Conservation (phyloP, 2,113 vertebrate genomes). For the Tyrannus savana region DNA sequence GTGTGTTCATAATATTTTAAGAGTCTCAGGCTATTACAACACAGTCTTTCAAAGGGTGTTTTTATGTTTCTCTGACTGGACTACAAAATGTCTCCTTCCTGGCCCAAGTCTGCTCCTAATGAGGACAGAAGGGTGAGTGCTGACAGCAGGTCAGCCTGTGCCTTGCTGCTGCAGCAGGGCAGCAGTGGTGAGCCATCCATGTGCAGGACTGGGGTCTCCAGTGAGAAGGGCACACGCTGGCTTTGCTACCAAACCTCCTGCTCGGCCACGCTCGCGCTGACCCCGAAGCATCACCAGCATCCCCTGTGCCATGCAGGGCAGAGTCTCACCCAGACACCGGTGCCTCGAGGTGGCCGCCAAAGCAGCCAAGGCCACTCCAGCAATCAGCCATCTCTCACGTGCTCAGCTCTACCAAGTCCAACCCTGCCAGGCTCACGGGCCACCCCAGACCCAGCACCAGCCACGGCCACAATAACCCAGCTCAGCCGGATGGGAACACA, state of each 20-base stretch:
- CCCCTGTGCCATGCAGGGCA: fast-evolving
- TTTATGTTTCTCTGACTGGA: not conserved
- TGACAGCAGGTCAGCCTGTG: not conserved
- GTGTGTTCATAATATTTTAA: not conserved
- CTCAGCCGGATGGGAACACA: fast-evolving
- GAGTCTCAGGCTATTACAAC: not conserved
- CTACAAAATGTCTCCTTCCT: not conserved
- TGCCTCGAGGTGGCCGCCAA: not conserved
- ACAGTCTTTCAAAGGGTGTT: not conserved
- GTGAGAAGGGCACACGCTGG: fast-evolving
- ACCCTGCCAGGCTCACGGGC: fast-evolving
- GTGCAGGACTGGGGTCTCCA: fast-evolving
- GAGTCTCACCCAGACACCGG: fast-evolving
- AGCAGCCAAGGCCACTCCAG: not conserved
- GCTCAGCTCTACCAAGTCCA: not conserved
- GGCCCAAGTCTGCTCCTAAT: not conserved
- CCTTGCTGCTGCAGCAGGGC: not conserved
- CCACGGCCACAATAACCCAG: not conserved
- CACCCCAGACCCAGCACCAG: not conserved
- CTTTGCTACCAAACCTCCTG: not conserved
- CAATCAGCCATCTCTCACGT: fast-evolving
- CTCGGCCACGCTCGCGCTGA: fast-evolving
- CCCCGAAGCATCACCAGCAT: not conserved
- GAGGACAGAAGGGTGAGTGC: not conserved
- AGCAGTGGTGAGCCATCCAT: fast-evolving